A percentile compares a stretch with the other conserved stretches of the same genome.
Conservation (phyloP, 2,797 vertebrate genomes). For the Gallinago stenura region DNA sequence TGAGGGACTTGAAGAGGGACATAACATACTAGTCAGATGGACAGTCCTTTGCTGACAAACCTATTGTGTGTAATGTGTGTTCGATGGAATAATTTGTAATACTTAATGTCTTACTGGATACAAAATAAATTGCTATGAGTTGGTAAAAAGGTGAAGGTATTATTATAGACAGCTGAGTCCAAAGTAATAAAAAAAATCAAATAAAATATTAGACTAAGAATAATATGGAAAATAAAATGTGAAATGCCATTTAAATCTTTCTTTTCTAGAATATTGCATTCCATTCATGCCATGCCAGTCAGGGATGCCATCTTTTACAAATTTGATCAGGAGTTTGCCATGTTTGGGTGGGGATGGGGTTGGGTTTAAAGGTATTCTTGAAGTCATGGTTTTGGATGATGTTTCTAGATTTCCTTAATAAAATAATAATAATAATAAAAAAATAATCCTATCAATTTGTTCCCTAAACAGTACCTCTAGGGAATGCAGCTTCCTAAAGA, state of each 20-base stretch:
- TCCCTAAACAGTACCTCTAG: not conserved
- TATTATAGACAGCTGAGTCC: not conserved
- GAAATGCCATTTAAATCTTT: not conserved
- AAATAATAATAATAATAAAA: not conserved
- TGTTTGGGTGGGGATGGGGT: not conserved
- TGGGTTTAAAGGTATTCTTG: not conserved
- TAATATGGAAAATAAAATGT: not conserved
- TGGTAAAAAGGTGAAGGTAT: not conserved
- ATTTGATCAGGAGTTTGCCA: not conserved
- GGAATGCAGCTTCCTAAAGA: not conserved
- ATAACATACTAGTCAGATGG: not conserved
- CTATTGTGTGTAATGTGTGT: not conserved
- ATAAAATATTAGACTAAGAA: not conserved
- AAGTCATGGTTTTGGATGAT: not conserved
- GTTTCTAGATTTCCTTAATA: not conserved
- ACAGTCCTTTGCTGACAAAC: not conserved
- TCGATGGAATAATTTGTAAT: not conserved
- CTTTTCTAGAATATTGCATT: not conserved
- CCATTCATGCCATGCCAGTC: not conserved
- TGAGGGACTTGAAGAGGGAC: not conserved
- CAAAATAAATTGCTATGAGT: not conserved
- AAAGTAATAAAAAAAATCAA: not conserved
- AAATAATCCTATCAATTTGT: not conserved
- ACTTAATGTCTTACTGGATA: not conserved
- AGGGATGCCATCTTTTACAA: not conserved